Evolutionary conservation across 2,888 invertebrate species (phyloP), one percentile per base, ranked within the genome.

Genomic region (Villa cingulata): DNA sequence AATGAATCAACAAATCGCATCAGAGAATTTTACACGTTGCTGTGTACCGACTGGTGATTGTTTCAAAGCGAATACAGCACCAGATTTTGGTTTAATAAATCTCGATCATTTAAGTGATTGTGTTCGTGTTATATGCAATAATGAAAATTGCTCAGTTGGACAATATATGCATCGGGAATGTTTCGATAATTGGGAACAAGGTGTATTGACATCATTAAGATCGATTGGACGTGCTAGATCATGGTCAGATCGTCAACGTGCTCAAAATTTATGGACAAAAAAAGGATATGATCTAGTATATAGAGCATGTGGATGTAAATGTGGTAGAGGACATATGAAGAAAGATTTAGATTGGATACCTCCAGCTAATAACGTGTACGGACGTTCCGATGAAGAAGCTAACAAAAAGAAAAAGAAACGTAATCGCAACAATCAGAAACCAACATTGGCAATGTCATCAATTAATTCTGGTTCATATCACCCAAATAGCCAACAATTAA

Each of bases 211-310:
- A 45, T 90, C 88, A 63, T 74, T 96, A 51, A 88, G 91, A 67
- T 84, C 87, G 34, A 89, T 89, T 71, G 91, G 92, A 43, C 74
- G 94, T 34, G 92, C 94, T 4, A 76, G 94, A 19, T 88, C 87
- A 55, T 95, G 95, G 95, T 91, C 91, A 36, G 94, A 95, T 66
- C 78, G 91, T 49, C 95, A 95, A 68, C 78, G 94, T 27, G 81
- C 85, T 59, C 94, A 95, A 72, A 95, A 95, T 70, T 72, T 96
- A 50, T 96, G 96, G 96, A 92, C 94, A 48, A 95, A 95, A 71
- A 94, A 94, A 70, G 95, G 95, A 46, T 95, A 95, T 72, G 95
- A 96, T 70, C 70, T 95, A 65, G 92, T 92, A 9, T 94, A 86
- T 71, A 94, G 92, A 62, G 91, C 90, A 9, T 96, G 95, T 72